These are phyloP conservation scores for Herpetotheres cachinnans DNA, from an alignment of 2,113 vertebrate genomes.

Conservation along the genomic window DNA sequence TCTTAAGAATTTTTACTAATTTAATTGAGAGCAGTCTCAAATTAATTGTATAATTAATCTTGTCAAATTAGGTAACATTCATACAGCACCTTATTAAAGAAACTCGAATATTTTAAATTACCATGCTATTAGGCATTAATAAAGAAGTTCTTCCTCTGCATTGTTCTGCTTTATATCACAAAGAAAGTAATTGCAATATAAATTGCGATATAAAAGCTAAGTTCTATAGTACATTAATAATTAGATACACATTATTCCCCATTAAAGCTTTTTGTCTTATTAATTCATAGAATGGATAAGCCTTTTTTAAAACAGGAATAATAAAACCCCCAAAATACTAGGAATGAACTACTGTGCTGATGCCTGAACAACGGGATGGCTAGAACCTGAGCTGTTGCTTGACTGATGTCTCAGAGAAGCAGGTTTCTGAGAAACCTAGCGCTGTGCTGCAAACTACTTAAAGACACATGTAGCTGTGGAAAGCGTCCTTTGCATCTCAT, in stretches of 20 bases:
- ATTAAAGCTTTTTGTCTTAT: conserved; percentile 68
- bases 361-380: background rate
- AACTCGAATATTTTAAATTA: conserved; percentile 81
- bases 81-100: conserved; percentile 80
- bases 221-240: conserved; percentile 80
- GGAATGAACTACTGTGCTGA: conserved; percentile 28
- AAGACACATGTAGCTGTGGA: background rate
- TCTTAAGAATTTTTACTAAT: conserved; percentile 80
- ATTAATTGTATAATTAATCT: conserved; percentile 88
- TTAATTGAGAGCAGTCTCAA: conserved; percentile 83
- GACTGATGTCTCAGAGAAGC: background rate
- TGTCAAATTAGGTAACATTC: conserved; percentile 85
- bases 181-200: conserved; percentile 80
- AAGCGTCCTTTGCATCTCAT: conserved; percentile 6
- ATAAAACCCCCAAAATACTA: conserved; percentile 27
- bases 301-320: conserved; percentile 55
- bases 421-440: background rate
- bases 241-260: conserved; percentile 77
- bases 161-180: conserved; percentile 83
- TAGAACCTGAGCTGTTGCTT: background rate
- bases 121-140: conserved; percentile 82
- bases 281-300: conserved; percentile 66
- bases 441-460: background rate
- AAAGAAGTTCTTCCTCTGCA: conserved; percentile 78
- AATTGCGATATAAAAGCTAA: conserved; percentile 81